Conservation (phyloP, 1,140 invertebrate genomes). For the Aradophagus sp. region DNA sequence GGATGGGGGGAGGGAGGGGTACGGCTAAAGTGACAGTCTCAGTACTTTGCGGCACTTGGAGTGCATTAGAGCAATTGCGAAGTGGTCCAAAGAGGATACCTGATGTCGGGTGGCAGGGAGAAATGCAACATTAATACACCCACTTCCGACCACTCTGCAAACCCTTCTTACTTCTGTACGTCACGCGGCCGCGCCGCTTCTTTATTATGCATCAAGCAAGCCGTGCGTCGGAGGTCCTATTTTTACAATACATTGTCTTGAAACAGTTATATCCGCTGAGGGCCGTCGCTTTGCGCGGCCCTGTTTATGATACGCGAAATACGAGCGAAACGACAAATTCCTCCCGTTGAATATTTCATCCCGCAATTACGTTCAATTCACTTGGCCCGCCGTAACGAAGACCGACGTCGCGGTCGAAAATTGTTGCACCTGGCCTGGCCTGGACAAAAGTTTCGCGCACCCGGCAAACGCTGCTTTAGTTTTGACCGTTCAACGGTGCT, state of each 20-base stretch:
- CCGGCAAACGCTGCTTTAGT: too few relatives aligned
- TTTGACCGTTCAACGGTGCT: too few relatives aligned
- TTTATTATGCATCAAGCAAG: slow-evolving; percentile 63
- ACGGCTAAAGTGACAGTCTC: slow-evolving; percentile 51
- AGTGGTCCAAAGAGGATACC: slow-evolving; percentile 65
- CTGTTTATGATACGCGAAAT: slow-evolving; percentile 47
- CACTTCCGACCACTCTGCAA: slow-evolving; percentile 56
- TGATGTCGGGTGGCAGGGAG: slow-evolving; percentile 61
- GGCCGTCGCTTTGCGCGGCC: slow-evolving; percentile 30
- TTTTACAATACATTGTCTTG: slow-evolving; percentile 55
- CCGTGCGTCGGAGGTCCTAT: slow-evolving; percentile 51
- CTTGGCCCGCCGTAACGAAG: slow-evolving; percentile 23
- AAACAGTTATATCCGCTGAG: slow-evolving; percentile 41
- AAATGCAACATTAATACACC: slow-evolving; percentile 66
- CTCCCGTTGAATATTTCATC: slow-evolving; percentile 44
- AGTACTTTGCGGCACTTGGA: slow-evolving; percentile 60
- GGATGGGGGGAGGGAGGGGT: too few relatives aligned
- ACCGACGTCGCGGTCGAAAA: slow-evolving; percentile 12
- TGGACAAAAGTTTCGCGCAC: too few relatives aligned
- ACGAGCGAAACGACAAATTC: slow-evolving; percentile 39
- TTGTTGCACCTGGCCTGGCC: not conserved
- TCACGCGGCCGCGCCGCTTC: slow-evolving; percentile 60
- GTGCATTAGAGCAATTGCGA: slow-evolving; percentile 66
- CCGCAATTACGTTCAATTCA: slow-evolving; percentile 38
- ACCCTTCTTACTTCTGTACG: slow-evolving; percentile 59